Conservation (phyloP, 2,797 vertebrate genomes). For the Euphonia xanthogaster region DNA sequence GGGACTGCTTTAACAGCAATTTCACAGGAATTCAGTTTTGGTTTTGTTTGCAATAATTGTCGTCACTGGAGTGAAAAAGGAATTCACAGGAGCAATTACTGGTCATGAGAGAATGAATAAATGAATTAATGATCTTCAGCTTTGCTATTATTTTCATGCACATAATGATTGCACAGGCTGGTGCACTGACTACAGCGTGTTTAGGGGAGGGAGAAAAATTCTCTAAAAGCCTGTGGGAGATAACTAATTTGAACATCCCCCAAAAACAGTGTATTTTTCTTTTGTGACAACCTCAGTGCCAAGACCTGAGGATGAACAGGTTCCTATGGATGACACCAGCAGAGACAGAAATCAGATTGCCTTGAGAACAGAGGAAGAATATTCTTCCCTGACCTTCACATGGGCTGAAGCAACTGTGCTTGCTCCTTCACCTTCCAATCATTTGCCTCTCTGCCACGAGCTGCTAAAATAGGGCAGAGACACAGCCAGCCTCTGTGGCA, state of each 20-base stretch:
- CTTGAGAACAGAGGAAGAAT: not conserved
- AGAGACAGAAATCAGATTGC: not conserved
- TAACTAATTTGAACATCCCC: not conserved
- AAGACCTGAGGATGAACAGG: not conserved
- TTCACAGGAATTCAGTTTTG: conserved; percentile 6
- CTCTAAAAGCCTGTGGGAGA: not conserved
- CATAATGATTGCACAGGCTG: not conserved
- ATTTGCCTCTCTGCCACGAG: not conserved
- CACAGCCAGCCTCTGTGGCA: not conserved
- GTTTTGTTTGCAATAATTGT: conserved; percentile 6
- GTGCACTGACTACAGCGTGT: not conserved
- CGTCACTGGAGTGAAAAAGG: conserved; percentile 11
- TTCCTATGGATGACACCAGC: not conserved
- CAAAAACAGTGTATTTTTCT: not conserved
- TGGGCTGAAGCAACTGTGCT: not conserved
- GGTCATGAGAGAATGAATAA: conserved; percentile 1
- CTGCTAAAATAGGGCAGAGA: not conserved
- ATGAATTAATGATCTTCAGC: conserved; percentile 11
- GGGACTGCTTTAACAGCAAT: not conserved
- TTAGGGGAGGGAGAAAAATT: not conserved
- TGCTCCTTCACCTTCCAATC: not conserved
- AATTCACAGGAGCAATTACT: conserved; percentile 17
- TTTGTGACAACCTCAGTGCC: not conserved
- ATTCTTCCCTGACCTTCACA: not conserved
- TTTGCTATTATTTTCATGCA: not conserved